Base-by-base conservation (phyloP, 1,140 invertebrate genomes). In the Bathynomus jamesi region DNA sequence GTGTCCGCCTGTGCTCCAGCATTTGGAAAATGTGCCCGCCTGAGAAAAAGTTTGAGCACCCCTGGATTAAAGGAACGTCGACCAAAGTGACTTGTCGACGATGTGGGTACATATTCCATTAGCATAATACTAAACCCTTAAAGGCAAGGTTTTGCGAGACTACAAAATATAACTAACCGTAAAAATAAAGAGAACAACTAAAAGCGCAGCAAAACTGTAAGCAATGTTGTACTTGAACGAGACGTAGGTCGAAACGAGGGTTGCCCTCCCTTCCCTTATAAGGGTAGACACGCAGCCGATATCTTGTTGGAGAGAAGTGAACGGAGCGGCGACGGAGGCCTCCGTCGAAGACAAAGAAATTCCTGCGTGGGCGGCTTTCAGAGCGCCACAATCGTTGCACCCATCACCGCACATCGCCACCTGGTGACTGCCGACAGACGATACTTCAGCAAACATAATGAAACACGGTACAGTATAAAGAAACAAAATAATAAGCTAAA, bases 351-450 rank as follows among this genome's bases (percentile, higher is more conserved):
- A 84, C 69, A 86, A 78, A 3, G 84, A 84, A 27, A 86, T 83
- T 2, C 85, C 85, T 11, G 83, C 81, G 79, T 86, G 83, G 25
- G 85, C 85, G 30, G 82, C 81, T 76, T 85, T 85, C 71, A 85
- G 75, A 11, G 85, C 84, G 32, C 85, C 85, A 81, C 86, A 87
- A 78, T 87, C 86, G 80, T 88, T 87, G 4, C 86, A 86, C 28
- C 87, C 86, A 79, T 87, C 87, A 30, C 86, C 86, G 79, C 87
- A 88, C 86, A 87, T 87, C 3, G 84, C 85, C 13, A 87, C 86
- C 29, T 81, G 82, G 31, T 70, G 73, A 4, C 79, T 79, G 65
- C 31, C 29, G 27, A 53, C 1, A 2, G n/a, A 5, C 5, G 53
- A 21, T 25, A 61, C 53, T 61, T 61, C 4, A 46, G 3, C 0